These are phyloP conservation scores for Acanthosoma haemorrhoidale DNA, from an alignment of 2,888 invertebrate genomes.

Conservation along the genomic window DNA sequence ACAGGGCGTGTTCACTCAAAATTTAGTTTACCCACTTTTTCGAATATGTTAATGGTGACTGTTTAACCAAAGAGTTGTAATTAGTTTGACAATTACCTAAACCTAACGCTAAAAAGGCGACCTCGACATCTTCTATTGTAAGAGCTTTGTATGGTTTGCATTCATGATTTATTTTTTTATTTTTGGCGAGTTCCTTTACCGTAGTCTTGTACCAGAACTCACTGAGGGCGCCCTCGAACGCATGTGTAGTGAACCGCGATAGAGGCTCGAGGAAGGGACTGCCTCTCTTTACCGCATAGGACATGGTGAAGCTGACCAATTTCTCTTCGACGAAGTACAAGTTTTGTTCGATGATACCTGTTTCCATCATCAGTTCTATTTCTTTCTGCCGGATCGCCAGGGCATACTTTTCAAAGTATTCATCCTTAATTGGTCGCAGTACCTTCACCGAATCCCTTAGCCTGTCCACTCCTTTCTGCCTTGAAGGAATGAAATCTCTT, in stretches of 20 bases:
- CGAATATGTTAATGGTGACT: no score
- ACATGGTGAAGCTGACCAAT: not conserved
- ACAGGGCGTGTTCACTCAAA: no score
- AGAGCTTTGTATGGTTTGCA: not conserved
- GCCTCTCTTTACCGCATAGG: not conserved
- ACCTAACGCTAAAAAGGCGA: not conserved
- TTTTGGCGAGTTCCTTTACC: not conserved
- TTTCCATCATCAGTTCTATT: not conserved
- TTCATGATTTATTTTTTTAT: not conserved
- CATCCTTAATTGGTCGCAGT: not conserved
- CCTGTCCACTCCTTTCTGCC: not conserved
- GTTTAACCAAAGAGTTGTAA: no score
- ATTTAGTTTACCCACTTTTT: no score
- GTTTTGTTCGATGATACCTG: not conserved
- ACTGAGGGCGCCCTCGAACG: constrained; percentile 3
- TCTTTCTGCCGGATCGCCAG: not conserved
- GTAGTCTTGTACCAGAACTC: not conserved
- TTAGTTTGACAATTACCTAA: not conserved
- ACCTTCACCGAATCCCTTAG: not conserved
- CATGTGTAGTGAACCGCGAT: not conserved
- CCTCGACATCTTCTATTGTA: not conserved
- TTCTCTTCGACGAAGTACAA: not conserved
- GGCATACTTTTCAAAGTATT: not conserved
- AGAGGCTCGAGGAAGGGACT: not conserved
- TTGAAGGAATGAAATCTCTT: not conserved